Base-by-base conservation (phyloP, 2,888 invertebrate species). In the Ethmia dodecea region DNA sequence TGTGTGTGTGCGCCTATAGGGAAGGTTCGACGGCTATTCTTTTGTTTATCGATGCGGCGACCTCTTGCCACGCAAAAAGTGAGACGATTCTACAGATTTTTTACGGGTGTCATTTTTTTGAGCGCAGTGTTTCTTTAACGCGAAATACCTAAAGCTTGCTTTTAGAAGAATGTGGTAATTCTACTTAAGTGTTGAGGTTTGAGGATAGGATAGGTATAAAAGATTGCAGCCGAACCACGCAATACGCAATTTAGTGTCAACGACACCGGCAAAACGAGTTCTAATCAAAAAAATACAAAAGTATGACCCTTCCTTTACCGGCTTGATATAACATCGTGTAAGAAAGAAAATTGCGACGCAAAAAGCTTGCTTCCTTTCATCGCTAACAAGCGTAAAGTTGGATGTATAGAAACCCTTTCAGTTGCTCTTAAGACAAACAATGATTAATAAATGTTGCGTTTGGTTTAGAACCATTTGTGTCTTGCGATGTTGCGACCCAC, bases 11-110 rank as follows among this genome's bases (percentile, higher is more conserved):
- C 63, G 61, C 70, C 60, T 62, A 55, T 54, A 49, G 62, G 46
- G 52, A 61, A 54, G 60, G 57, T 52, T 52, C 55, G 63, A 65
- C n/a, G n/a, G n/a, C n/a, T 69, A 65, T 54, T 60, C 71, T 76
- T 79, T 79, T 79, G 77, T 80, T 77, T 78, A 69, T 70, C 57
- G 55, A 48, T 45, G 58, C 55, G 56, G 46, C 41, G 49, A 49
- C 45, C 59, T 48, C 37, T 42, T 37, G 33, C 31, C 43, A 26
- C 37, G 45, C 47, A 52, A 43, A 55, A 55, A 59, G 40, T 40
- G 3, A 32, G 35, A 38, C 16, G 34, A 13, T 39, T 38, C 42
- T 29, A 28, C 37, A 37, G 27, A 30, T 26, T 18, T 18, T 18
- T 18, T 5, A 18, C 5, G 18, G 18, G n/a, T n/a, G n/a, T n/a